A percentile compares a stretch with the other conserved stretches of the same genome.
These are phyloP conservation scores for Heliconius eleuchia DNA, from an alignment of 1,140 invertebrate genomes.

Conservation along the genomic window DNA sequence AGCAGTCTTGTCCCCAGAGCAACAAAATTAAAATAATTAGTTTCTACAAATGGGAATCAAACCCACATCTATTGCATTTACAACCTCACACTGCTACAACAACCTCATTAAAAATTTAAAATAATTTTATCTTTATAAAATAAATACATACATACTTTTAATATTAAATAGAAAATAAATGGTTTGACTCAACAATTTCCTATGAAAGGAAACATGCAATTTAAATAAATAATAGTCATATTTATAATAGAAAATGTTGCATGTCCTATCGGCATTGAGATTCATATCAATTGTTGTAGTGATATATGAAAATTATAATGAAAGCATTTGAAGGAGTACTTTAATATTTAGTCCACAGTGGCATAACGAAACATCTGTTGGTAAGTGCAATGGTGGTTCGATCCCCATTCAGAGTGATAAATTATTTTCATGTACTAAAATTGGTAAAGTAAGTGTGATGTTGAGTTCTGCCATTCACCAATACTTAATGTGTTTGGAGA, in stretches of 20 bases:
- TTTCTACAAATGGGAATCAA: too few species aligned
- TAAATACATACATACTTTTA: background rate
- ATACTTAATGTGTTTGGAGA: background rate
- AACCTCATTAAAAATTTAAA: too few species aligned
- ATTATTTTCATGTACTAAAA: background rate
- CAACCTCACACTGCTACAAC: too few species aligned
- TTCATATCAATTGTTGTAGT: background rate
- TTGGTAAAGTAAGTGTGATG: too few species aligned
- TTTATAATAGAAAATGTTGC: constrained; percentile 17
- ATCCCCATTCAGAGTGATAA: too few species aligned
- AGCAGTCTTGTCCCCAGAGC: too few species aligned
- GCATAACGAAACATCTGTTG: too few species aligned
- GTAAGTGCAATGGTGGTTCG: too few species aligned
- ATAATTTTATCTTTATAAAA: background rate
- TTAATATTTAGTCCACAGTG: too few species aligned
- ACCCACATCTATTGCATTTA: too few species aligned
- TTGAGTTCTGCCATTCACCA: background rate
- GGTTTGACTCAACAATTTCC: background rate
- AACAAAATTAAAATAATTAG: too few species aligned
- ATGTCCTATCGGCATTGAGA: constrained; percentile 25
- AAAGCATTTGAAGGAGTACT: background rate
- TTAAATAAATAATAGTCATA: background rate
- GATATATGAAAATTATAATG: background rate
- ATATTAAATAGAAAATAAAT: background rate
- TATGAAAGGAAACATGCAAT: constrained; percentile 11